A percentile compares a stretch with the other conserved stretches of the same genome.
Evolutionary conservation across 2,888 invertebrate species (phyloP).

Genomic region (Bombyx huttoni): DNA sequence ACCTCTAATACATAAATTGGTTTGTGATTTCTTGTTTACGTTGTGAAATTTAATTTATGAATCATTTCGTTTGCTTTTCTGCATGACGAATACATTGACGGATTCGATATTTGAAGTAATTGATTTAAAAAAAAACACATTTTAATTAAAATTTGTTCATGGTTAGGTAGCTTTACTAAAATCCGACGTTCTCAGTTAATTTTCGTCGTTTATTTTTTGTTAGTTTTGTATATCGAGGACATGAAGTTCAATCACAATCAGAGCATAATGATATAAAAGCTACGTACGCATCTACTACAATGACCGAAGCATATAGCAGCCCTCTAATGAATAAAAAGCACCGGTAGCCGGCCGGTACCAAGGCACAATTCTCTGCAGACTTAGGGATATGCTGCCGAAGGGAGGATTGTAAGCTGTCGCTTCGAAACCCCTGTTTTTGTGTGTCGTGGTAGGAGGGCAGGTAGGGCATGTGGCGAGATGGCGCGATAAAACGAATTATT

Average conservation of each 20-base stretch:
- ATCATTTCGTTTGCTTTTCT: too few species aligned
- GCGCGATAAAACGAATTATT: conserved; percentile 70
- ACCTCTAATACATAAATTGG: conserved; percentile 41
- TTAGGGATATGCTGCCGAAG: conserved; percentile 15
- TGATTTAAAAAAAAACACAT: too few species aligned
- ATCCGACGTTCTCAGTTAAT: conserved; percentile 24
- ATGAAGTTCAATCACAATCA: conserved; percentile 56
- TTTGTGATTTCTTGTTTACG: conserved; percentile 38
- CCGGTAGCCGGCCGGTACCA: conserved; percentile 46
- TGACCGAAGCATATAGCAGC: conserved; percentile 55
- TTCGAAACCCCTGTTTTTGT: conserved; percentile 28
- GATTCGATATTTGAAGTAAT: too few species aligned
- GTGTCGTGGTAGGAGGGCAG: conserved; percentile 56
- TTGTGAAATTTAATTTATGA: too few species aligned
- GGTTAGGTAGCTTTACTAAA: too few species aligned
- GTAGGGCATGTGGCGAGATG: conserved; percentile 72
- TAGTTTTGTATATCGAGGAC: conserved; percentile 39
- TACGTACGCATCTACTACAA: conserved; percentile 60
- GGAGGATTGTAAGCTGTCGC: conserved; percentile 26
- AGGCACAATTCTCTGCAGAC: conserved; percentile 14
- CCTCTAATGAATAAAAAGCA: conserved; percentile 64
- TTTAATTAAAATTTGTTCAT: too few species aligned
- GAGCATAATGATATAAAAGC: conserved; percentile 54
- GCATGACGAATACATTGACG: too few species aligned
- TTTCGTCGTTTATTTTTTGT: conserved; percentile 46